A percentile compares a stretch with the other conserved stretches of the same genome.
Evolutionary conservation across 2,113 vertebrate genomes (phyloP).

Genomic region (Chionodraco myersi): DNA sequence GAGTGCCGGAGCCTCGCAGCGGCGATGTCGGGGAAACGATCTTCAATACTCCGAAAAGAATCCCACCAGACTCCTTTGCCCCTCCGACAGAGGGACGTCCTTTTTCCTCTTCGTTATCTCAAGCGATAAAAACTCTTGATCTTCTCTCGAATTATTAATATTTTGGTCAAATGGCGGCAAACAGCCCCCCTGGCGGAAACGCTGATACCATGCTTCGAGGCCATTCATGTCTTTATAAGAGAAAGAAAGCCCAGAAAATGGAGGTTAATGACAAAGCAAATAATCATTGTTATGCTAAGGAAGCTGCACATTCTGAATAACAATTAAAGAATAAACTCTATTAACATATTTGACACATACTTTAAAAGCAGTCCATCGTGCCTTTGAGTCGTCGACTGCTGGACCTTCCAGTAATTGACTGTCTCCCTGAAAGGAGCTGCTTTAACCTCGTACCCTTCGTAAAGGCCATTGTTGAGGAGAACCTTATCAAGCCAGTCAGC

Average conservation of each 20-base stretch:
- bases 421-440: conserved; percentile 35
- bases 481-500: conserved; percentile 36
- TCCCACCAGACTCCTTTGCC: too few relatives aligned
- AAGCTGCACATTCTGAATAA: not conserved
- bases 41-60: too few relatives aligned
- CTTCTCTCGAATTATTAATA: too few relatives aligned
- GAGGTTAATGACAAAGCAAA: not conserved
- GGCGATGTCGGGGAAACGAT: too few relatives aligned
- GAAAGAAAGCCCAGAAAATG: not conserved
- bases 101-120: too few relatives aligned
- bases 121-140: too few relatives aligned
- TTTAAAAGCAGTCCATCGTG: not conserved
- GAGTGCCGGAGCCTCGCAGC: too few relatives aligned
- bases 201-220: not conserved
- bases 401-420: conserved; percentile 5
- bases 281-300: not conserved
- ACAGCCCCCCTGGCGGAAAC: too few relatives aligned
- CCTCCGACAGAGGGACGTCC: too few relatives aligned
- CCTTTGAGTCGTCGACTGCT: not conserved
- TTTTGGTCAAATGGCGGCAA: too few relatives aligned
- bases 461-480: conserved; percentile 16
- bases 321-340: not conserved
- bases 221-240: not conserved
- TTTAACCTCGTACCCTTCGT: not conserved
- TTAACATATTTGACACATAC: not conserved